Evolutionary conservation across 2,797 vertebrate species (phyloP).

Genomic region (Sebastes iracundus): DNA sequence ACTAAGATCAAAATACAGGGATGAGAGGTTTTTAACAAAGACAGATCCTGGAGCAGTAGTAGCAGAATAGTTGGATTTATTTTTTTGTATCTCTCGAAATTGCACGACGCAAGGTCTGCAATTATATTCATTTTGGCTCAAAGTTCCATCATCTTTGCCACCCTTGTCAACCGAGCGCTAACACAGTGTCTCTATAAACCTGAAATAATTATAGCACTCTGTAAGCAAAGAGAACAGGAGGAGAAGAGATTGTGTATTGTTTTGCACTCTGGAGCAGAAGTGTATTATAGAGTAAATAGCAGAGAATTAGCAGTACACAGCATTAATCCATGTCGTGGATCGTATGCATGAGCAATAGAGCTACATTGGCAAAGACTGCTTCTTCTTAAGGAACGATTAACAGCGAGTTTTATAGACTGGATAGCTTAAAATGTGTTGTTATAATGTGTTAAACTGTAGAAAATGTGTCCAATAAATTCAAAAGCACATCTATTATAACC

Average conservation of each 20-base stretch:
- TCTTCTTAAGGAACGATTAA: not conserved
- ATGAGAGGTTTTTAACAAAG: not conserved
- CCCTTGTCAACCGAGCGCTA: conserved; percentile 5
- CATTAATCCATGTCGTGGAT: conserved; percentile 2
- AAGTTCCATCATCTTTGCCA: not conserved
- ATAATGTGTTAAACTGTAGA: not conserved
- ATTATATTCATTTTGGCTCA: conserved; percentile 10
- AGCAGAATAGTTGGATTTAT: not conserved
- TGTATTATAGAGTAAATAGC: not conserved
- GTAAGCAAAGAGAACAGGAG: not conserved
- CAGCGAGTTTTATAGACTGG: not conserved
- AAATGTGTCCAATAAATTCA: conserved; percentile 4
- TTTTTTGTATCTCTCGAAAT: not conserved
- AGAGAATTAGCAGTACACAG: not conserved
- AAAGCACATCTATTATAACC: not conserved
- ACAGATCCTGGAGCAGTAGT: not conserved
- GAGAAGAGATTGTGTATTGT: not conserved
- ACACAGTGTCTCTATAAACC: not conserved
- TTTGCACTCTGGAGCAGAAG: not conserved
- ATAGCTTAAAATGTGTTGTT: not conserved
- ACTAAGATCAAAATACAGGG: not conserved
- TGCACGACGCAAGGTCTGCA: not conserved
- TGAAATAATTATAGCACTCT: conserved; percentile 4
- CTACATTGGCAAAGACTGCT: not conserved
- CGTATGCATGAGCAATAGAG: conserved; percentile 1